These are phyloP conservation scores for Xylophagus ater DNA, from an alignment of 2,888 invertebrate genomes.

Conservation along the genomic window DNA sequence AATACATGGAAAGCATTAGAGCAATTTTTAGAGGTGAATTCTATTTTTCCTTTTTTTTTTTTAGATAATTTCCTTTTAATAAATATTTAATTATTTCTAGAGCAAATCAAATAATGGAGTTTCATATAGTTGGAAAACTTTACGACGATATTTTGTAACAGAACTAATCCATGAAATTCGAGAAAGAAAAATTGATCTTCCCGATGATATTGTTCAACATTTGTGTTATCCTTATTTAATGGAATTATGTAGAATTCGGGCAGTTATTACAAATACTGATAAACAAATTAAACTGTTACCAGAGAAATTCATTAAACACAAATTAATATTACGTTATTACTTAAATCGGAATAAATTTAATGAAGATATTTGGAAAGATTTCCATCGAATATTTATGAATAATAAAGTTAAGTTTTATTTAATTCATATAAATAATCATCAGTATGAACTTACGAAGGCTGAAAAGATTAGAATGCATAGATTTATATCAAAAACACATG, in stretches of 20 bases:
- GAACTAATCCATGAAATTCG: no score
- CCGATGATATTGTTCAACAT: not conserved
- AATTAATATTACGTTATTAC: constrained; percentile 1
- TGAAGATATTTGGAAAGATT: constrained; percentile 1
- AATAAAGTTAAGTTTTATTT: not conserved
- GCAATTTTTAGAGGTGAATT: no score
- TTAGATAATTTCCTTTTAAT: no score
- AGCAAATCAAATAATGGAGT: no score
- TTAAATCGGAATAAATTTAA: not conserved
- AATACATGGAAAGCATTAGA: no score
- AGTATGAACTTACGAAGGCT: not conserved
- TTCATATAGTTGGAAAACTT: no score
- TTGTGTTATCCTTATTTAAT: constrained; percentile 9
- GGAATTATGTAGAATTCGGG: not conserved
- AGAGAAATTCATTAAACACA: constrained; percentile 4
- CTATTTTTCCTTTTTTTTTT: no score
- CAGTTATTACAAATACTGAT: not conserved
- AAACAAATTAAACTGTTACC: not conserved
- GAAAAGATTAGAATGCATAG: no score
- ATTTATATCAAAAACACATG: no score
- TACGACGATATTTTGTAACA: no score
- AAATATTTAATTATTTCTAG: no score
- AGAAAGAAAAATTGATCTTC: no score
- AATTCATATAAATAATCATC: constrained; percentile 8
- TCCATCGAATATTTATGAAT: not conserved